Percentiles rank a stretch among this genome's conserved stretches.
phyloP scores from a whole-genome alignment of 1,140 invertebrate species.

The Drosophila micromelanica region DNA sequence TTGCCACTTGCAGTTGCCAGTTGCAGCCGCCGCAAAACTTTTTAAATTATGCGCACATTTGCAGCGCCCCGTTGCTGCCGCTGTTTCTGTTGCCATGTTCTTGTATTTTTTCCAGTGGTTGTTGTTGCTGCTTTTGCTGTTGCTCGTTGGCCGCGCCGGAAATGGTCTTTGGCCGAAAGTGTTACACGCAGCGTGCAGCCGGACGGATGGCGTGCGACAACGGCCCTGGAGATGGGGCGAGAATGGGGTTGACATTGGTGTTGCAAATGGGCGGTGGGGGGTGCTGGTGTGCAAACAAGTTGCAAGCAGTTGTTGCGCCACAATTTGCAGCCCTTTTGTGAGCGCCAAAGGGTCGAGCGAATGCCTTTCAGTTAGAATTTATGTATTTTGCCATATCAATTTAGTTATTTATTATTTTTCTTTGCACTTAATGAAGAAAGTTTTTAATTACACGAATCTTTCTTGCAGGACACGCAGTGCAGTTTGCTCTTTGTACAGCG shows the following conservation, averaged over 20 bases:
- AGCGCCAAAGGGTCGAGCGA: conserved; percentile 2
- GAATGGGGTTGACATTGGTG: not conserved
- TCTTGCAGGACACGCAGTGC: conserved; percentile 65
- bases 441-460: conserved; percentile 71
- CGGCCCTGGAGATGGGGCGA: not conserved
- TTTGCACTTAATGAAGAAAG: conserved; percentile 77
- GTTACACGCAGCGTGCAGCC: conserved; percentile 61
- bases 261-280: conserved; percentile 1
- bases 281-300: conserved; percentile 49
- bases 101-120: conserved; percentile 32
- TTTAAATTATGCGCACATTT: conserved; percentile 82
- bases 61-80: conserved; percentile 29
- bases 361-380: conserved; percentile 57
- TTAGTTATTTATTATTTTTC: conserved; percentile 74
- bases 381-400: conserved; percentile 72
- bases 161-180: conserved; percentile 80
- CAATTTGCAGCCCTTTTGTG: conserved; percentile 49
- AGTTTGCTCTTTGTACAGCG: conserved; percentile 76
- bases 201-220: conserved; percentile 29
- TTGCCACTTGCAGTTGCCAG: conserved; percentile 73
- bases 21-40: conserved; percentile 79
- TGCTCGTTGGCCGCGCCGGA: conserved; percentile 61
- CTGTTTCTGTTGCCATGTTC: conserved; percentile 31
- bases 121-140: conserved; percentile 17
- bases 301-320: conserved; percentile 67